Base-by-base conservation (phyloP, 2,888 invertebrate genomes). In the Oligia latruncula region DNA sequence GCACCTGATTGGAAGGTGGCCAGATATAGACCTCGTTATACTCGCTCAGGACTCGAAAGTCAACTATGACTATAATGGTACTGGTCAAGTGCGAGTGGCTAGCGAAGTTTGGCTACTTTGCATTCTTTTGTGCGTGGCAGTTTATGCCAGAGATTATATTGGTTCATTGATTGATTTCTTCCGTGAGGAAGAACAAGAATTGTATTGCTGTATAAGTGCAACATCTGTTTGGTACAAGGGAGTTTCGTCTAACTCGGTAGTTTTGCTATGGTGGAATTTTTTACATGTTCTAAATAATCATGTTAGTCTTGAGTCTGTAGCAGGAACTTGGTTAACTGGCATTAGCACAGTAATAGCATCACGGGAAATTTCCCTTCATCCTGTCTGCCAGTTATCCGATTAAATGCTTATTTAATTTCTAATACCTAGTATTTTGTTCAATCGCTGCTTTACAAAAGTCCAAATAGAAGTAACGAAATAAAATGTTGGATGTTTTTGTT, bases 1-100 rank as follows among this genome's bases (percentile, higher is more conserved):
- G 94, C 95, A 95, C 95, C 95, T 95, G 95, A 95, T 96, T 96
- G 96, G 96, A 94, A 86, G 87, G 77, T 87, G 84, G 96, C 96
- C 96, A 96, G 95, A 90, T 90, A 92, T 91, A 91, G 90, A 90
- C 90, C 91, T 91, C 88, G 91, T 93, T 93, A 93, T 88, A 85
- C 74, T 86, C 77, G 81, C 84, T 84, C 88, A 91, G 91, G 90
- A 91, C 90, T 90, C 87, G 85, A 87, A 80, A 86, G 88, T 90
- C 87, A 76, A 77, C 87, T 89, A 87, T 87, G 86, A 83, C 81
- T 88, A 88, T 86, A 87, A 85, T 77, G 78, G 83, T 78, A 85
- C 78, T 84, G 78, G 81, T 85, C 75, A 82, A 85, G 83, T 83
- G 74, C 71, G 72, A 82, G 66, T 72, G 74, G 52, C 64, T 60